These are phyloP conservation scores for Gandaritis pyraliata DNA, from an alignment of 2,888 invertebrate species.

Conservation along the genomic window DNA sequence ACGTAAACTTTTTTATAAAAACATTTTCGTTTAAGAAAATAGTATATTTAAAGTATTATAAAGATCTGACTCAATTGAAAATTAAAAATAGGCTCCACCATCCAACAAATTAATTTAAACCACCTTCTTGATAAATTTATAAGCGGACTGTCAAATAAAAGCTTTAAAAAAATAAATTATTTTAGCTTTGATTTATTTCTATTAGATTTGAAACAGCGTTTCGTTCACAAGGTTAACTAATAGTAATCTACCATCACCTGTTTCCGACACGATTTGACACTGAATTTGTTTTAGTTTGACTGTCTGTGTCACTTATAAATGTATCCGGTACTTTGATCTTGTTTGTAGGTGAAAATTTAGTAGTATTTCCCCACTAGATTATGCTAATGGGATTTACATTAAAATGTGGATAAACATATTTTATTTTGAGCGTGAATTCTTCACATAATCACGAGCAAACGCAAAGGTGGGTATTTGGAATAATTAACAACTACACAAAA, in stretches of 20 bases:
- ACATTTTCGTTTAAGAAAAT: too few species aligned
- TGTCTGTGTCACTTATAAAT: slow-evolving; percentile 37
- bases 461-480: too few species aligned
- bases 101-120: slow-evolving; percentile 17
- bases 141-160: slow-evolving; percentile 25
- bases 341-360: slow-evolving; percentile 23
- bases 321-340: slow-evolving; percentile 43
- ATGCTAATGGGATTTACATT: slow-evolving; percentile 13
- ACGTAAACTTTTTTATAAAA: too few species aligned
- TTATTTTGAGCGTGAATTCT: too few species aligned
- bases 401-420: background rate
- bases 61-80: background rate
- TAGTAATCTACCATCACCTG: slow-evolving; percentile 22
- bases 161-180: slow-evolving; percentile 21
- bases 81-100: background rate
- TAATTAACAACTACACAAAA: background rate
- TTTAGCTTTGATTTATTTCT: slow-evolving; percentile 22
- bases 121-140: slow-evolving; percentile 37
- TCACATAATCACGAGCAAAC: too few species aligned
- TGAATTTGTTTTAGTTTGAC: slow-evolving; percentile 37
- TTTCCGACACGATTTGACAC: slow-evolving; percentile 32
- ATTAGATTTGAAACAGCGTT: slow-evolving; percentile 30
- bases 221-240: slow-evolving; percentile 50
- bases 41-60: background rate
- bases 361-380: slow-evolving; percentile 19